Conservation (phyloP, 2,797 vertebrate species). For the Enteromius unitaeniatus region DNA sequence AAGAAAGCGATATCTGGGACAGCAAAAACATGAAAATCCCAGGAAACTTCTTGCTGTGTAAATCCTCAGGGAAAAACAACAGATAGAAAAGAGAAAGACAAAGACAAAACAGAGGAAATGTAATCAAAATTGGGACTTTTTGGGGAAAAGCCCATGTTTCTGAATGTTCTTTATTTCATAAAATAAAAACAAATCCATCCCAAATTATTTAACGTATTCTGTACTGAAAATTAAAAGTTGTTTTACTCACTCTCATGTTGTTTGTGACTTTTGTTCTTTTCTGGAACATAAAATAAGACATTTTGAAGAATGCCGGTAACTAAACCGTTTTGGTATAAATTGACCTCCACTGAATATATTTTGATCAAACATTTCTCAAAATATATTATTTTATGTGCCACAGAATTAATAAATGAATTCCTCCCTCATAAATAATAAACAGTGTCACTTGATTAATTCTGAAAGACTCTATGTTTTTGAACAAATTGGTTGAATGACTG, state of each 20-base stretch:
- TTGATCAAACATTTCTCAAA: not conserved
- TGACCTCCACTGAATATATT: not conserved
- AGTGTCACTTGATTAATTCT: not conserved
- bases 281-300: too few species aligned
- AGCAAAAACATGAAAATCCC: not conserved
- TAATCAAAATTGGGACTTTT: not conserved
- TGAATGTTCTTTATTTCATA: not conserved
- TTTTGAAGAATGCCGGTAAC: not conserved
- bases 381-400: not conserved
- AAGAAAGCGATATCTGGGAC: conserved; percentile 19
- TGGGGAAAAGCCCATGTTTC: not conserved
- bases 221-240: not conserved
- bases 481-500: not conserved
- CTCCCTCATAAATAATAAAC: conserved; percentile 1
- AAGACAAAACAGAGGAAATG: not conserved
- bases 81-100: not conserved
- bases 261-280: not conserved
- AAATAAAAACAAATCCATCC: not conserved
- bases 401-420: not conserved
- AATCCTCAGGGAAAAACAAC: not conserved
- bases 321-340: not conserved
- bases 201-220: not conserved
- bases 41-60: not conserved
- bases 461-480: not conserved
- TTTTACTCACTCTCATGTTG: not conserved